phyloP scores from a whole-genome alignment of 1,140 invertebrate species.

The Aethina tumida region DNA sequence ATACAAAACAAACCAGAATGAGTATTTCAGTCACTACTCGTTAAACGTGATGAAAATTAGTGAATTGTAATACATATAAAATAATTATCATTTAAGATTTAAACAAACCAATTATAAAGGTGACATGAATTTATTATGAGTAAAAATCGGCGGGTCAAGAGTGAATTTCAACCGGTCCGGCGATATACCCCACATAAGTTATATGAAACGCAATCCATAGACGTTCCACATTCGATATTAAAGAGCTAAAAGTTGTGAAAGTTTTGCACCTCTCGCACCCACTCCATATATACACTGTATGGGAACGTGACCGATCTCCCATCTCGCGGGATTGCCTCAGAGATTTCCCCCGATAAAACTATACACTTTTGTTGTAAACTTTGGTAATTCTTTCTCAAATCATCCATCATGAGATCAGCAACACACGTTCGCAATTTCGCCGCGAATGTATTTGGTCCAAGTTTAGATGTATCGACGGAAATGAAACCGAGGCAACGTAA shows the following conservation, averaged over 20 bases:
- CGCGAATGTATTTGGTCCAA: slow-evolving; percentile 10
- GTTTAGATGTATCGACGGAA: slow-evolving; percentile 15
- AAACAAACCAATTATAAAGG: too few relatives aligned
- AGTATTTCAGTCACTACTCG: too few relatives aligned
- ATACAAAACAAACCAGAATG: too few relatives aligned
- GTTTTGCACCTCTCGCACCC: slow-evolving; percentile 20
- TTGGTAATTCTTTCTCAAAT: slow-evolving; percentile 37
- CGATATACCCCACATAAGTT: too few relatives aligned
- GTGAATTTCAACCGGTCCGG: neutral
- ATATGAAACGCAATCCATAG: slow-evolving; percentile 4
- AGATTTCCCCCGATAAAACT: slow-evolving; percentile 38
- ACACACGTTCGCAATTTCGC: slow-evolving; percentile 18
- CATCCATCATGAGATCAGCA: slow-evolving; percentile 35
- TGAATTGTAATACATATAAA: too few relatives aligned
- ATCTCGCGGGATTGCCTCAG: slow-evolving; percentile 33
- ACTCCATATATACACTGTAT: slow-evolving; percentile 20
- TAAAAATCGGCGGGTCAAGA: neutral
- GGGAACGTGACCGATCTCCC: slow-evolving; percentile 35
- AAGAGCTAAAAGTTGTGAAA: slow-evolving; percentile 18
- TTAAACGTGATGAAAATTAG: too few relatives aligned
- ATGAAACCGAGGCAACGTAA: slow-evolving; percentile 17
- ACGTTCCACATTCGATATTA: slow-evolving; percentile 5
- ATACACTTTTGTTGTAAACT: slow-evolving; percentile 36
- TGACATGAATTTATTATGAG: too few relatives aligned
- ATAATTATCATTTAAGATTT: too few relatives aligned